These are phyloP conservation scores for Lithobates pipiens DNA, from an alignment of 2,797 vertebrate species.

Conservation along the genomic window DNA sequence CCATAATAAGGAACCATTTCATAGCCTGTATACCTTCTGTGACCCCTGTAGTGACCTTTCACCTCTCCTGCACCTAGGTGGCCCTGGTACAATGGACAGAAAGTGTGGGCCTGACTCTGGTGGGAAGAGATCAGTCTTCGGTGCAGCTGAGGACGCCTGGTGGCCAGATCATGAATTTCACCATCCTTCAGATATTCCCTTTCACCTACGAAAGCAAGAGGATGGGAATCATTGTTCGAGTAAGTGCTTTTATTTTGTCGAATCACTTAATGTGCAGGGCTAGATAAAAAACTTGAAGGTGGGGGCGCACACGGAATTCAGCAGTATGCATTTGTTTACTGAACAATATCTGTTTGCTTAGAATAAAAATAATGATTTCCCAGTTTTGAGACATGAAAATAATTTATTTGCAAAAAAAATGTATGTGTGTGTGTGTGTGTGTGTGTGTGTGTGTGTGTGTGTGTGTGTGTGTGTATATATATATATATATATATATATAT, in stretches of 20 bases:
- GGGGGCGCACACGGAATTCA: background rate
- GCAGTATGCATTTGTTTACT: background rate
- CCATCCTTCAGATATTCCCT: slow-evolving; percentile 96
- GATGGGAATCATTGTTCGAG: slow-evolving; percentile 96
- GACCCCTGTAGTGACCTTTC: slow-evolving; percentile 59
- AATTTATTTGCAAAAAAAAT: no score
- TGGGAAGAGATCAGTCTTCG: slow-evolving; percentile 94
- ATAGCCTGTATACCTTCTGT: slow-evolving; percentile 5
- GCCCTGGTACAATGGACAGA: slow-evolving; percentile 99
- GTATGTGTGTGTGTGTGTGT: no score
- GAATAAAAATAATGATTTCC: no score
- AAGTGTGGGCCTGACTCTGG: slow-evolving; percentile 92
- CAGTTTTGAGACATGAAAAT: no score
- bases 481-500: no score
- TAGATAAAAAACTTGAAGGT: no score
- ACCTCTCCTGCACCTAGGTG: slow-evolving; percentile 79
- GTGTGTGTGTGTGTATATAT: no score
- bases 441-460: no score
- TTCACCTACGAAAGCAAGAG: slow-evolving; percentile 99
- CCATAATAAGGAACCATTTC: slow-evolving; percentile 10
- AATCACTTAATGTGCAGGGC: no score
- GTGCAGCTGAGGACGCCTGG: slow-evolving; percentile 98
- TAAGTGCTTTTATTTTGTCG: slow-evolving; percentile 70
- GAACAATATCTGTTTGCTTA: background rate
- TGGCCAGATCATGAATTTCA: slow-evolving; percentile 97